Base-by-base conservation (phyloP, 2,888 invertebrate species). In the Himalopsyche anomala region DNA sequence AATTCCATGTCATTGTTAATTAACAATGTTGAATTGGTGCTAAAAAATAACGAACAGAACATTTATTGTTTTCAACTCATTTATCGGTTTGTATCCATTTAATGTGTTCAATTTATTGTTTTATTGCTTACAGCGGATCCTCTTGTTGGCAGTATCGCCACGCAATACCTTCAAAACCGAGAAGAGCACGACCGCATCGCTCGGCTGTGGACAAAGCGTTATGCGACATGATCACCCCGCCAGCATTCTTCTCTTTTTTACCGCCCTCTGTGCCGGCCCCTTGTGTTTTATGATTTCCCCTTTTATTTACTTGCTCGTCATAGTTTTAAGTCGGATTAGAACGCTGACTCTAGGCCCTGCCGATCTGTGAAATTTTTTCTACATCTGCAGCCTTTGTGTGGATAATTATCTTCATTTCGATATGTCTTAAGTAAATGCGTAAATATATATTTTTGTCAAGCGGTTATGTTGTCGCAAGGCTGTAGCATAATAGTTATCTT, bases 151-250 rank as follows among this genome's bases (percentile, higher is more conserved):
- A 98, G 98, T 92, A 99, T 99, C 94, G 99, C 99, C 84, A 98
- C 98, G 89, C 99, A 99, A 94, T 99, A 98, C 94, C 94, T 98
- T 90, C 98, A 98, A 93, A 99, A 99, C 93, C 95, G 99, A 88
- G 98, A 98, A 91, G 99, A 99, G 92, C 99, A 99, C 91, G 99
- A 99, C 92, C 96, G 98, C 91, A 98, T 98, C 92, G 99, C 99
- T 89, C 96, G 99, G 92, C 96, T 98, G 91, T 99, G 99, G 99
- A 99, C 99, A 91, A 99, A 99, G 93, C 96, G 99, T 90, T 99
- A 98, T 91, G 98, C 98, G 89, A 98, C 98, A 95, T 97, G 96
- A 97, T 95, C 91, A 85, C 91, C 90, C 90, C 90, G 90, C 62
- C 81, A 15, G 12, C 51, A 55, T 15, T 40, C 45, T 80, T 56